phyloP scores from a whole-genome alignment of 2,888 invertebrate species.

The Drosophila suboccidentalis region DNA sequence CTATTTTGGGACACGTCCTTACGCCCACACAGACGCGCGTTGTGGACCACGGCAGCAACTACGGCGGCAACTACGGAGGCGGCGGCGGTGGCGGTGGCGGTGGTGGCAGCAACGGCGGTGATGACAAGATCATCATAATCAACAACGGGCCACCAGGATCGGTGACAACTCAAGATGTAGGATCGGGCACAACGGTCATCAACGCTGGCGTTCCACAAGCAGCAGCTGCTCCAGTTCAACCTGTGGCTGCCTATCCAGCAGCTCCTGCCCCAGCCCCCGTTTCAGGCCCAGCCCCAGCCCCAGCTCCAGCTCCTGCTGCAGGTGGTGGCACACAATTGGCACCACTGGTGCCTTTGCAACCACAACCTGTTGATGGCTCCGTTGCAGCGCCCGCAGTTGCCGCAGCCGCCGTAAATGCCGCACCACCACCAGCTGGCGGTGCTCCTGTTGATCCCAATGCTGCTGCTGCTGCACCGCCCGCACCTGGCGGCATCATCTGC shows the following conservation, averaged over 20 bases:
- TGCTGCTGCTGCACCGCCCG: constrained; percentile 36
- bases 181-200: constrained; percentile 79
- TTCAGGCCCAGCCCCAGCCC: not conserved
- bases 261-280: constrained; percentile 17
- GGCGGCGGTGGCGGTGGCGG: constrained; percentile 56
- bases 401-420: constrained; percentile 23
- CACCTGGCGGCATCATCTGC: constrained; percentile 80
- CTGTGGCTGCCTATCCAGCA: constrained; percentile 9
- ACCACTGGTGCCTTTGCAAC: constrained; percentile 36
- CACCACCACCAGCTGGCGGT: constrained; percentile 5
- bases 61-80: constrained; percentile 51
- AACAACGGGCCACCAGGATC: constrained; percentile 85
- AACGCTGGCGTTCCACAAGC: constrained; percentile 59
- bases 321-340: constrained; percentile 12
- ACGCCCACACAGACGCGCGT: constrained; percentile 82
- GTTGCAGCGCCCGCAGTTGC: constrained; percentile 15
- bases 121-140: constrained; percentile 84
- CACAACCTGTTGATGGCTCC: constrained; percentile 24
- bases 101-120: constrained; percentile 56
- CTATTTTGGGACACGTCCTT: constrained; percentile 82
- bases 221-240: constrained; percentile 20
- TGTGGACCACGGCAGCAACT: constrained; percentile 56
- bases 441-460: constrained; percentile 3
- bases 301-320: not conserved
- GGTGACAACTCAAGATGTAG: constrained; percentile 76